A percentile compares a stretch with the other conserved stretches of the same genome.
Evolutionary conservation across 2,797 vertebrate species (phyloP).

Genomic region (Diglossa cyanea): DNA sequence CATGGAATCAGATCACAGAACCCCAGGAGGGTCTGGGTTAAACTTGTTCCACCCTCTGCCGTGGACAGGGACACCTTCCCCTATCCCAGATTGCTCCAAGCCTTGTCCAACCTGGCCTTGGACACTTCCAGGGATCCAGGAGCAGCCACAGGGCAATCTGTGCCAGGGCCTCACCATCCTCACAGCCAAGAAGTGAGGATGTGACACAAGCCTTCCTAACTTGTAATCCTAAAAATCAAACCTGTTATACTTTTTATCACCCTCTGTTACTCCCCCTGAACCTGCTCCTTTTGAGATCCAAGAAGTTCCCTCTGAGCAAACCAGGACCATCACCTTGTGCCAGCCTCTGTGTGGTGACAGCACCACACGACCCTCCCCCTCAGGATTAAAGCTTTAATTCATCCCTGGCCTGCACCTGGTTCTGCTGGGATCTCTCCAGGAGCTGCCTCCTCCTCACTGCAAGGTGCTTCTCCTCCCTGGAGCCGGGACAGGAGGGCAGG

Average conservation of each 20-base stretch:
- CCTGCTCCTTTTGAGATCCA: background rate
- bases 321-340: background rate
- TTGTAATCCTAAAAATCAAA: background rate
- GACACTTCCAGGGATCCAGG: background rate
- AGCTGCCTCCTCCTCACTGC: background rate
- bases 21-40: background rate
- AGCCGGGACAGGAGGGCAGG: slow-evolving; percentile 31
- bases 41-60: background rate
- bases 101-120: background rate
- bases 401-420: slow-evolving; percentile 7
- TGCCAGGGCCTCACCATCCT: background rate
- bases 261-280: fast-evolving
- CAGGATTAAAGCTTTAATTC: background rate
- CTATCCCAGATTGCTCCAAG: background rate
- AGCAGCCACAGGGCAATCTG: background rate
- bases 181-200: background rate
- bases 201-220: background rate
- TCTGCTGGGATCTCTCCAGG: background rate
- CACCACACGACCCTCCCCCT: fast-evolving
- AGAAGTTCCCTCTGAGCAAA: fast-evolving
- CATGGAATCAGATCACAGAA: background rate
- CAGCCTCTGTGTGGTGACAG: background rate
- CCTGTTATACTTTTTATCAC: fast-evolving
- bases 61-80: background rate
- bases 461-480: slow-evolving; percentile 37